Evolutionary conservation across 1,140 invertebrate species (phyloP).

Genomic region (Phymorhynchus buccinoides): DNA sequence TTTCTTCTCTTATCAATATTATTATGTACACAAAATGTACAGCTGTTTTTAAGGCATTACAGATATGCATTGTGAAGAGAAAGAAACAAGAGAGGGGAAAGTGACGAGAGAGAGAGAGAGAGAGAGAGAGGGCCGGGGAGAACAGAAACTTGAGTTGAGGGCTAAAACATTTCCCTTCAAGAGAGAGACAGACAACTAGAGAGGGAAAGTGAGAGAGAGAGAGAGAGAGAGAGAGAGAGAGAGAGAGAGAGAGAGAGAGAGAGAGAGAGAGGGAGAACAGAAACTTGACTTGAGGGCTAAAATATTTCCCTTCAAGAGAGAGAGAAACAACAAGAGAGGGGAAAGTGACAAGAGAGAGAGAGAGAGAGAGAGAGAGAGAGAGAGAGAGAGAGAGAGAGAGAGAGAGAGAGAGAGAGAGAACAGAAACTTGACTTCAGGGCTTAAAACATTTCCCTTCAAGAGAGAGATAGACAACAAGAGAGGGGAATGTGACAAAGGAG

Average conservation of each 20-base stretch:
- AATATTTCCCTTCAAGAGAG: background rate
- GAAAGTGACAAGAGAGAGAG: background rate
- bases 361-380: background rate
- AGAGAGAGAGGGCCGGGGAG: conserved; percentile 40
- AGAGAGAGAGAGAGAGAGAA: conserved; percentile 38
- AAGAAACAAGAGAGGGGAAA: conserved; percentile 34
- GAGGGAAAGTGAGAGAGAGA: background rate
- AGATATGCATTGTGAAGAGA: background rate
- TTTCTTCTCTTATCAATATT: too few relatives aligned
- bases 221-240: background rate
- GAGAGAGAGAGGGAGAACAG: conserved; percentile 6
- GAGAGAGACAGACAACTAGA: background rate
- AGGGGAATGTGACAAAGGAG: background rate
- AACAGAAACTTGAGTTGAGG: background rate
- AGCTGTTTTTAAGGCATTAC: too few relatives aligned
- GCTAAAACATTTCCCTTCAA: too few relatives aligned
- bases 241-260: conserved; percentile 41
- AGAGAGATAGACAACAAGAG: background rate
- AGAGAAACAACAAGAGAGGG: background rate
- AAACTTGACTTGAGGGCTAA: too few relatives aligned
- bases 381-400: conserved; percentile 11
- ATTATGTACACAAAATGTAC: too few relatives aligned
- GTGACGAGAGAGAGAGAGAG: conserved; percentile 43
- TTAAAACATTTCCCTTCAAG: too few relatives aligned
- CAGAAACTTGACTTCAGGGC: too few relatives aligned